Evolutionary conservation across 2,113 vertebrate genomes (phyloP).

Genomic region (Hydrochoerus hydrochaeris): DNA sequence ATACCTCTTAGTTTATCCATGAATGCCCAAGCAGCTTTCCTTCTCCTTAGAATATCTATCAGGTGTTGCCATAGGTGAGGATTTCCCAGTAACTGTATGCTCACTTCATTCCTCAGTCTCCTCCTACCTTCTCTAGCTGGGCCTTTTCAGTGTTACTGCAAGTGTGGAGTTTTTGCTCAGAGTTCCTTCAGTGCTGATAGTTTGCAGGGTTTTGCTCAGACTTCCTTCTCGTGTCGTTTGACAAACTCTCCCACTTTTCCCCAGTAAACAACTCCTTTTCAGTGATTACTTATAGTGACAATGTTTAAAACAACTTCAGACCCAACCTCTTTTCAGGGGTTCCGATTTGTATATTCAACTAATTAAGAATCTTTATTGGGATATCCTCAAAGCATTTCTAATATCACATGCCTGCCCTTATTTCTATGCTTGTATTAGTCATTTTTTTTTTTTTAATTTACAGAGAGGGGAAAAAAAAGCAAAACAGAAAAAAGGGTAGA

Average conservation of each 20-base stretch:
- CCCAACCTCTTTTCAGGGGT: neutral
- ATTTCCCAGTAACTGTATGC: neutral
- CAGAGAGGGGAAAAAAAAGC: too few species aligned
- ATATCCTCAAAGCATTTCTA: neutral
- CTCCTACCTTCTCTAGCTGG: neutral
- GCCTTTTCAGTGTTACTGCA: neutral
- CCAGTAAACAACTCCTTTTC: neutral
- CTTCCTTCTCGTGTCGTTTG: neutral
- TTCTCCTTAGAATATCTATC: neutral
- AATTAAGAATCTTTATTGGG: neutral
- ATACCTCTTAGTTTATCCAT: neutral
- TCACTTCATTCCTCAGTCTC: neutral
- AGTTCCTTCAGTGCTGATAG: neutral
- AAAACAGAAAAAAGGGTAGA: too few species aligned
- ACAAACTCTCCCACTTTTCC: rapidly evolving
- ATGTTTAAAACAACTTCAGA: neutral
- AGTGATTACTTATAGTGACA: neutral
- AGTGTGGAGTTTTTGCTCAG: neutral
- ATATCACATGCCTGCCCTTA: neutral
- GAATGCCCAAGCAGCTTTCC: neutral
- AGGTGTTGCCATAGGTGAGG: neutral
- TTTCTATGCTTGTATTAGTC: too few species aligned
- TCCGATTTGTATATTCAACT: neutral
- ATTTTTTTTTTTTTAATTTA: too few species aligned
- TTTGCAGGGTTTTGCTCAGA: neutral